Evolutionary conservation across 2,797 vertebrate species (phyloP), one percentile per base, ranked within the genome.

Genomic region (Sebastes oblongus): DNA sequence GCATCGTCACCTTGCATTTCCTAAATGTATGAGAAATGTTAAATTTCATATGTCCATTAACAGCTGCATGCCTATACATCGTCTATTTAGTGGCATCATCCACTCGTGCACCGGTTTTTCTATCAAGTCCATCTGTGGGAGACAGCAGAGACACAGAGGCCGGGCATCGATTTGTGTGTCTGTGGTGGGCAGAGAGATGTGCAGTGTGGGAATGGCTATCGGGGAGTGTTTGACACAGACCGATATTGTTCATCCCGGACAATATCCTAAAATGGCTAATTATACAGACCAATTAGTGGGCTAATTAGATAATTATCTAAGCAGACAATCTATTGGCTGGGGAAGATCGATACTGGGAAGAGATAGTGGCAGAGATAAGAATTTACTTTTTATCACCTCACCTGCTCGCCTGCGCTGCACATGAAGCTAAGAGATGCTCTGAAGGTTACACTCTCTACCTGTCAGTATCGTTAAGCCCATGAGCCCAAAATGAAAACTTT

Each of bases 201-300:
- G 68, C 91, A 83, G 67, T 46, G 75, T 66, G 86, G 78, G 83
- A 86, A 89, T 80, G 77, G 86, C 81, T 93, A 75, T 87, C 34
- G 58, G 86, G 82, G 62, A 89, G 79, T 79, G 76, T 90, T 88
- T 91, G 91, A 94, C 90, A 92, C 69, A 74, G 89, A 78, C 92
- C 90, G 60, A 93, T 94, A 94, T 94, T 93, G 91, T 93, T 95
- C 85, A 95, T 95, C 93, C 88, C 66, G 67, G 85, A 93, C 93
- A 92, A 95, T 95, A 93, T 95, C 90, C 92, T 94, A 94, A 96
- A 94, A 95, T 93, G 94, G 93, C 94, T 95, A 95, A 96, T 96
- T 96, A 96, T 94, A 91, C 78, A 30, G 91, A 92, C 77, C 94
- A 95, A 95, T 96, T 95, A 95, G 86, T 80, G 74, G 84, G 80